phyloP scores from a whole-genome alignment of 1,140 invertebrate genomes.

The Drosophila dunni region DNA sequence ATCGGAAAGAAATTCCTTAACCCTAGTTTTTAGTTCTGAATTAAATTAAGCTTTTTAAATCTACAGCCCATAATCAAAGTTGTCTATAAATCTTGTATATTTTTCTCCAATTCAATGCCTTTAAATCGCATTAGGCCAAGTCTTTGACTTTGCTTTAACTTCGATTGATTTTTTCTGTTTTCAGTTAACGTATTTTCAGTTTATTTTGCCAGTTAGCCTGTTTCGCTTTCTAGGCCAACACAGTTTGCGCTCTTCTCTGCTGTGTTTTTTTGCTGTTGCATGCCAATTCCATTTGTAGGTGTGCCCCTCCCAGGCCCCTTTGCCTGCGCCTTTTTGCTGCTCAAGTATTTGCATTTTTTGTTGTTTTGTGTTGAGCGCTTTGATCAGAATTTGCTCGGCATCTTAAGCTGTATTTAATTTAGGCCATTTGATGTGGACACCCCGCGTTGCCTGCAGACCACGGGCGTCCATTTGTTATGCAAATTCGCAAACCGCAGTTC shows the following conservation, averaged over 20 bases:
- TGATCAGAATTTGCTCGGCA: constrained; percentile 41
- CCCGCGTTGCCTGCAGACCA: constrained; percentile 3
- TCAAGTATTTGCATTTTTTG: constrained; percentile 24
- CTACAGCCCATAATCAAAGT: no score
- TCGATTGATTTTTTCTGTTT: constrained; percentile 8
- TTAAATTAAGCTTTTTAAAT: no score
- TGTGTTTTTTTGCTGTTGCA: not conserved
- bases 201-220: not conserved
- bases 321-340: constrained; percentile 1
- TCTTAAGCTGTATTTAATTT: constrained; percentile 72
- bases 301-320: not conserved
- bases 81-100: no score
- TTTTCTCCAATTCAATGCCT: not conserved
- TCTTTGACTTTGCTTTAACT: constrained; percentile 14
- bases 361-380: constrained; percentile 4
- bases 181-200: constrained; percentile 4
- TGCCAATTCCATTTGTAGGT: constrained; percentile 33
- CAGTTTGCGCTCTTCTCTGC: not conserved
- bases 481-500: constrained; percentile 46
- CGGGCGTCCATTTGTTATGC: constrained; percentile 51
- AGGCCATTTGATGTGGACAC: constrained; percentile 12
- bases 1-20: no score
- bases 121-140: constrained; percentile 4
- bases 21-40: no score
- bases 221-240: constrained; percentile 15